Percentiles rank a stretch among this genome's conserved stretches.
Evolutionary conservation across 2,797 vertebrate species (phyloP).

Genomic region (Columba guinea): DNA sequence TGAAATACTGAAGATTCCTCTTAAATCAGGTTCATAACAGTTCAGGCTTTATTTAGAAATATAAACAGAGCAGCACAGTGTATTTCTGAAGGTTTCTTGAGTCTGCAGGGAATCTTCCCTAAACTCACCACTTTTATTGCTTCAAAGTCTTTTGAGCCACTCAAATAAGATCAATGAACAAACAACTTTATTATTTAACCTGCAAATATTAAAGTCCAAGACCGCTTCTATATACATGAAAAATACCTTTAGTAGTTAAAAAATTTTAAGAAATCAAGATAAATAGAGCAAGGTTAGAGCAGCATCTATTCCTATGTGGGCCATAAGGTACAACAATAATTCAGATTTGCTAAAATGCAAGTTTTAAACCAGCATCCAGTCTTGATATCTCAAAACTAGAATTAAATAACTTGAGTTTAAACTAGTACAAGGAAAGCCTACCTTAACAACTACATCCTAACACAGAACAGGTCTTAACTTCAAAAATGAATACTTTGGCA

Average conservation of each 20-base stretch:
- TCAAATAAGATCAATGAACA: neutral
- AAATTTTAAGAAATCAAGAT: constrained; percentile 43
- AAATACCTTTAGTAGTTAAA: constrained; percentile 43
- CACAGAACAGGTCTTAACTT: neutral
- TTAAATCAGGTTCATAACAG: neutral
- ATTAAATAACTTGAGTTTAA: neutral
- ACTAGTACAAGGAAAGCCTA: neutral
- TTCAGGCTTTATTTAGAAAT: neutral
- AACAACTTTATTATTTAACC: constrained; percentile 2
- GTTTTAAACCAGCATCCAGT: neutral
- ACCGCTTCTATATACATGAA: neutral
- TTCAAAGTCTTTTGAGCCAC: neutral
- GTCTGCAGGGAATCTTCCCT: neutral
- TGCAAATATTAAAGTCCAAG: constrained; percentile 8
- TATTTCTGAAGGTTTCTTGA: neutral
- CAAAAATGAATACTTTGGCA: neutral
- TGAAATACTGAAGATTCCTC: neutral
- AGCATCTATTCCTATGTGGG: neutral
- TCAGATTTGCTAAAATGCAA: neutral
- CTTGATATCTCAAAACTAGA: neutral
- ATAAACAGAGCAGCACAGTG: neutral
- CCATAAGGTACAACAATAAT: neutral
- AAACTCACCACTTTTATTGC: neutral
- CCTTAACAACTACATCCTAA: neutral
- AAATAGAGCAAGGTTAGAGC: constrained; percentile 3